phyloP scores from a whole-genome alignment of 64 coral and sea anemone genomes.

The Pocillopora verrucosa region DNA sequence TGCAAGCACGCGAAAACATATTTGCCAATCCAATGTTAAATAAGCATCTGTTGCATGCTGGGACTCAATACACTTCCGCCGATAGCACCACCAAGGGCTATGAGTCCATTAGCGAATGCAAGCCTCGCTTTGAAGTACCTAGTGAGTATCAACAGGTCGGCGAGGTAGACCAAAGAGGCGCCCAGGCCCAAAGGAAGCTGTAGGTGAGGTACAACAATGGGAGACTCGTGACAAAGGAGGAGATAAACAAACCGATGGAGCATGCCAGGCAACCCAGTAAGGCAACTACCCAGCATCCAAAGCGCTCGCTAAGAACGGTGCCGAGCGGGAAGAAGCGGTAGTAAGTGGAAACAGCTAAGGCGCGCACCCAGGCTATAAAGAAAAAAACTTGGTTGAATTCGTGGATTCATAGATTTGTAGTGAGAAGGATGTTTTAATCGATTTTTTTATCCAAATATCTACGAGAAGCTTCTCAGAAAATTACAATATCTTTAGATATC shows the following conservation, averaged over 20 bases:
- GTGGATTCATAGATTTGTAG: too few relatives aligned
- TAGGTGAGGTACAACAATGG: conserved; percentile 81
- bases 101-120: conserved; percentile 56
- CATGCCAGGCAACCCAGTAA: conserved; percentile 58
- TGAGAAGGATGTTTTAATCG: too few relatives aligned
- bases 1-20: conserved; percentile 49
- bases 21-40: conserved; percentile 39
- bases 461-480: too few relatives aligned
- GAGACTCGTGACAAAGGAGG: conserved; percentile 73
- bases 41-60: conserved; percentile 46
- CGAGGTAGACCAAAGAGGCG: conserved; percentile 61
- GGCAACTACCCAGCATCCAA: conserved; percentile 65
- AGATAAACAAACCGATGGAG: conserved; percentile 51
- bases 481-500: too few relatives aligned
- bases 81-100: conserved; percentile 53
- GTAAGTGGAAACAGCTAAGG: conserved; percentile 60
- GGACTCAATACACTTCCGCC: conserved; percentile 53
- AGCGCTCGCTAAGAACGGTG: conserved; percentile 57
- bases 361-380: conserved; percentile 78
- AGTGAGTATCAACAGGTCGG: conserved; percentile 52
- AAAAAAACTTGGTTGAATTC: neutral
- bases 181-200: conserved; percentile 74
- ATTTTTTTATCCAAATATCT: too few relatives aligned
- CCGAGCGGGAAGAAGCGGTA: conserved; percentile 71
- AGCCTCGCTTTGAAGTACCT: conserved; percentile 49